Percentiles rank a stretch among this genome's conserved stretches.
phyloP scores from a whole-genome alignment of 2,113 vertebrate species.

The Pao palembangensis region DNA sequence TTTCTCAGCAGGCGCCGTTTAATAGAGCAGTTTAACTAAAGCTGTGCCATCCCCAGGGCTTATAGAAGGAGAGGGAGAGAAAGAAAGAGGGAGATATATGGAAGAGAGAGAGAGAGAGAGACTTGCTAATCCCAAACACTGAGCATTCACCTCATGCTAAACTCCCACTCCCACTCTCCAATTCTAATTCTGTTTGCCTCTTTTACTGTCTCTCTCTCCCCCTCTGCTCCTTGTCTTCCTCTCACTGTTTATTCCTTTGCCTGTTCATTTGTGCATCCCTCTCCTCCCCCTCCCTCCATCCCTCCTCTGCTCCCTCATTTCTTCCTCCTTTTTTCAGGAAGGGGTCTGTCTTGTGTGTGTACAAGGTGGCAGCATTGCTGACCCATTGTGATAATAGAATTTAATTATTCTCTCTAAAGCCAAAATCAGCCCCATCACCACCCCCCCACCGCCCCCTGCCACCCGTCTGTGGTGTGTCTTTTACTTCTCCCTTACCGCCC shows the following conservation, averaged over 20 bases:
- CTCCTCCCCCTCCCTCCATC: slow-evolving; percentile 20
- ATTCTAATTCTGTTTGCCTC: slow-evolving; percentile 69
- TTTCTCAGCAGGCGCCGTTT: slow-evolving; percentile 77
- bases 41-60: slow-evolving; percentile 75
- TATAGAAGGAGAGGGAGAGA: slow-evolving; percentile 59
- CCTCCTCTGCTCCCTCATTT: slow-evolving; percentile 5
- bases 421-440: slow-evolving; percentile 71
- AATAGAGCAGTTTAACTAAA: slow-evolving; percentile 79
- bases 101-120: slow-evolving; percentile 28
- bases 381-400: slow-evolving; percentile 73
- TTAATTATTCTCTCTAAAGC: slow-evolving; percentile 70
- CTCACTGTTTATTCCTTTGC: slow-evolving; percentile 47
- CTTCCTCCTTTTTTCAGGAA: slow-evolving; percentile 54
- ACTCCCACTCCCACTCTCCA: slow-evolving; percentile 61
- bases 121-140: slow-evolving; percentile 72
- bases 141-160: slow-evolving; percentile 64
- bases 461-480: slow-evolving; percentile 56
- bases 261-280: slow-evolving; percentile 60
- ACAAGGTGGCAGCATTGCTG: slow-evolving; percentile 65
- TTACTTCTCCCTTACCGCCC: slow-evolving; percentile 25
- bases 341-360: slow-evolving; percentile 59
- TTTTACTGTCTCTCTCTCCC: slow-evolving; percentile 49
- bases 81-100: slow-evolving; percentile 34
- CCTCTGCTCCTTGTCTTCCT: slow-evolving; percentile 37
- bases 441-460: slow-evolving; percentile 16